Evolutionary conservation across 2,888 invertebrate species (phyloP), one percentile per base, ranked within the genome.

Genomic region (Nomada fucata): DNA sequence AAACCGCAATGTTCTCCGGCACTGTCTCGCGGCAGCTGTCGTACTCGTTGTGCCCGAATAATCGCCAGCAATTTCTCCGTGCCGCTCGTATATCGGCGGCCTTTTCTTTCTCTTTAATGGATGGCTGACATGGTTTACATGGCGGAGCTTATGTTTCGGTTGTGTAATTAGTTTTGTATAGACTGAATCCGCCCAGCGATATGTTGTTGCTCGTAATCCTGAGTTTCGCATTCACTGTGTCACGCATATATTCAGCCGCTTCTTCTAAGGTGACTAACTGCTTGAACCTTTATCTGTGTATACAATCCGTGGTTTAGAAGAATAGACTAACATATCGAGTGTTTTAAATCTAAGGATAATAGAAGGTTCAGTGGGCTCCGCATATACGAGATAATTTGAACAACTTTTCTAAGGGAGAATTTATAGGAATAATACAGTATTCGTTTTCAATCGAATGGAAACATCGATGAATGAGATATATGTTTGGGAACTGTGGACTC

Each of bases 1-100:
- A 76, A 83, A 77, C 73, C 81, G 81, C 76, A 71, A 80, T 57
- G 69, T 70, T 78, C 60, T 23, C n/a, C 65, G 69, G 53, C 53
- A 67, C 29, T 44, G 65, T 44, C 70, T 76, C 44, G 60, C 67
- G 60, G 52, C 69, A 44, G 55, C 71, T 77, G 74, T 70, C 57
- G 71, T 52, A n/a, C 52, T 60, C 61, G 50, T 73, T 53, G 2
- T 53, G 67, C 44, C 70, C 83, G 75, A 82, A 83, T 78, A 83
- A 83, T 83, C 74, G 67, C 42, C 11, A 52, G 52, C 68, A 61
- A 72, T 77, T 78, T 57, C 70, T 44, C n/a, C 47, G 63, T 7
- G n/a, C 26, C 23, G 9, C 2, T 15, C 29, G 53, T 79, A 26
- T 59, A 70, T 70, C 36, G 79, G 44, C 4, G 65, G 53, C 79